A percentile compares a stretch with the other conserved stretches of the same genome.
These are phyloP conservation scores for Salarias fasciatus DNA, from an alignment of 2,797 vertebrate species.

Conservation along the genomic window DNA sequence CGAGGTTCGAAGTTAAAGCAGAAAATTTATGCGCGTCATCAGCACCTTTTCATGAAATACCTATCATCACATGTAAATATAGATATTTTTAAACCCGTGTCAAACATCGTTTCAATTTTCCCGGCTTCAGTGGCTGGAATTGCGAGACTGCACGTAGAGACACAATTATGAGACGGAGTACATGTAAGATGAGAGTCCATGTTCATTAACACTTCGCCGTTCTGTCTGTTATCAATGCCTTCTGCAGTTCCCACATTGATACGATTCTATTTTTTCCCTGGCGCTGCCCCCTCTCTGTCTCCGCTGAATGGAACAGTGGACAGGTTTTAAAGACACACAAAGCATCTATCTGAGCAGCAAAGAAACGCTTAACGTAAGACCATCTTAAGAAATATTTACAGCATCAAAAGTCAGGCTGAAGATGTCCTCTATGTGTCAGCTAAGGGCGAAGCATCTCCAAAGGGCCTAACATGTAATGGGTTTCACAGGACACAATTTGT, in stretches of 20 bases:
- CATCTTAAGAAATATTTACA: slow-evolving; percentile 71
- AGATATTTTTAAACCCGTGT: slow-evolving; percentile 32
- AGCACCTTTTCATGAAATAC: slow-evolving; percentile 18
- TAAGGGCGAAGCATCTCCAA: slow-evolving; percentile 79
- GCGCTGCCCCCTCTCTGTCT: slow-evolving; percentile 14
- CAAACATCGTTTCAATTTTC: slow-evolving; percentile 31
- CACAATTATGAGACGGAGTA: slow-evolving; percentile 54
- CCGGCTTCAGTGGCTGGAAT: slow-evolving; percentile 2
- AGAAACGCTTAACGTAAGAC: slow-evolving; percentile 42
- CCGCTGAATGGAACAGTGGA: slow-evolving; percentile 37
- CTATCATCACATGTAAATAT: slow-evolving; percentile 30
- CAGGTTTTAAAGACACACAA: slow-evolving; percentile 55
- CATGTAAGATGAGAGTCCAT: slow-evolving; percentile 54
- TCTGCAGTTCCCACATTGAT: slow-evolving; percentile 54
- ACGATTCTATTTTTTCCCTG: slow-evolving; percentile 37
- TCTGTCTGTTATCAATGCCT: slow-evolving; percentile 63
- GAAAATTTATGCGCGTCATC: slow-evolving; percentile 2
- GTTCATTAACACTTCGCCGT: slow-evolving; percentile 63
- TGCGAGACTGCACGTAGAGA: slow-evolving; percentile 46
- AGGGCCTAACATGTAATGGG: slow-evolving; percentile 79
- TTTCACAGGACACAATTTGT: slow-evolving; percentile 84
- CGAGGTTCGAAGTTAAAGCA: background rate
- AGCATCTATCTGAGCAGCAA: slow-evolving; percentile 45
- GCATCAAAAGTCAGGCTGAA: slow-evolving; percentile 68
- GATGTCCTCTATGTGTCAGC: slow-evolving; percentile 83